Conservation (phyloP, 2,113 vertebrate genomes). For the Notarius quadriscutis region DNA sequence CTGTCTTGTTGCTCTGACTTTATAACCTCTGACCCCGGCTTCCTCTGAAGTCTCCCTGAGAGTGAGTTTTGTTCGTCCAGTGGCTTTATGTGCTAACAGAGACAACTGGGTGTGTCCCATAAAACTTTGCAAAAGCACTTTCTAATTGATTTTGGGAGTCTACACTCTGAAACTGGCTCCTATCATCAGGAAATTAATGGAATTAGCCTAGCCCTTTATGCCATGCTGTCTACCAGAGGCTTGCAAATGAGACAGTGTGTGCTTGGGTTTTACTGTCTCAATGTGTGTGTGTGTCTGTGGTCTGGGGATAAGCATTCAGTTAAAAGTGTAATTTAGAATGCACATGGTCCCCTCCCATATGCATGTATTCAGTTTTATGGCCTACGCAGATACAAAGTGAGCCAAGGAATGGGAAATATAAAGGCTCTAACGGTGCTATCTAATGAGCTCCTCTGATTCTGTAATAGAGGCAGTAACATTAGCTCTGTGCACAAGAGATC, state of each 20-base stretch:
- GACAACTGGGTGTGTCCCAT: slow-evolving; percentile 30
- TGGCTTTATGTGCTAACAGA: slow-evolving; percentile 40
- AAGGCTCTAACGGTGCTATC: slow-evolving; percentile 40
- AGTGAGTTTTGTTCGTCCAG: slow-evolving; percentile 19
- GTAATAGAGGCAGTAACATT: slow-evolving; percentile 41
- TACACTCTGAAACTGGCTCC: slow-evolving; percentile 7
- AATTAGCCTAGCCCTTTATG: slow-evolving; percentile 10
- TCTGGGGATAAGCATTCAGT: slow-evolving; percentile 14
- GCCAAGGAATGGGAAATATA: slow-evolving; percentile 46
- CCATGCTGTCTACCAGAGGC: neutral
- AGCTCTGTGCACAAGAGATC: slow-evolving; percentile 21
- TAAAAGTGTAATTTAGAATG: slow-evolving; percentile 51
- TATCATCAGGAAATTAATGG: slow-evolving; percentile 23
- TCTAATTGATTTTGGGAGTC: slow-evolving; percentile 46
- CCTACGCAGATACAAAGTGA: slow-evolving; percentile 29
- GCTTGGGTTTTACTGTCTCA: neutral
- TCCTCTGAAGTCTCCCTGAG: slow-evolving; percentile 46
- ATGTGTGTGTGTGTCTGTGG: slow-evolving; percentile 21
- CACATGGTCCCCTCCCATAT: slow-evolving; percentile 38
- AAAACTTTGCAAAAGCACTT: slow-evolving; percentile 39
- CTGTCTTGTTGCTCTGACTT: slow-evolving; percentile 26
- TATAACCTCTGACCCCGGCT: slow-evolving; percentile 37
- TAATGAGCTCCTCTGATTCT: slow-evolving; percentile 55
- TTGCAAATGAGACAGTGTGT: slow-evolving; percentile 2
- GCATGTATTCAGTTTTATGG: slow-evolving; percentile 48